Conservation (phyloP, 2,113 vertebrate species). For the Amphilophus citrinellus region DNA sequence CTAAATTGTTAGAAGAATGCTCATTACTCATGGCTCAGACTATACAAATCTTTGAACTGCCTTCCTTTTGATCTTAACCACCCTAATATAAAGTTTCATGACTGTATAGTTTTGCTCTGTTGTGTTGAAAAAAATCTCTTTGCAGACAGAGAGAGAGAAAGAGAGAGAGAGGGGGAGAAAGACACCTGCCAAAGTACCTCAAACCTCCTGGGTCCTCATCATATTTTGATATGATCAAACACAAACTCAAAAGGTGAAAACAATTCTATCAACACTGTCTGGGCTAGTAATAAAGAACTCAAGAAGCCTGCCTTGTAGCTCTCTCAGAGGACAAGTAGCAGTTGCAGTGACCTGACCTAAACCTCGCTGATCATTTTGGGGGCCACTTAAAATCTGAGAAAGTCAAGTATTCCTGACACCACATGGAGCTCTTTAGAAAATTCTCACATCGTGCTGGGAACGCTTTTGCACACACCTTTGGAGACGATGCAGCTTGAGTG, state of each 20-base stretch:
- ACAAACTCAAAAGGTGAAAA: background rate
- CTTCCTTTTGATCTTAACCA: background rate
- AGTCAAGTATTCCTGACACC: background rate
- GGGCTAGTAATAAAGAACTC: background rate
- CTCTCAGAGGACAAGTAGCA: conserved; percentile 1
- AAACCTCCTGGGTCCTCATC: background rate
- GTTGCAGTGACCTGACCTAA: background rate
- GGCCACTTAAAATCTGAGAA: background rate
- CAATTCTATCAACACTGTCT: background rate
- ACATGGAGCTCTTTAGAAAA: background rate
- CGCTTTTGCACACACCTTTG: background rate
- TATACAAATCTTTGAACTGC: background rate
- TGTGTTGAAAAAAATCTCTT: background rate
- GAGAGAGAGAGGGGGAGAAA: background rate
- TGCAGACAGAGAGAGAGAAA: background rate
- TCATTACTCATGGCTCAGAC: background rate
- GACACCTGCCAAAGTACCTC: background rate
- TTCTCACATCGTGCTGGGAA: background rate
- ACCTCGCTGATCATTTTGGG: background rate
- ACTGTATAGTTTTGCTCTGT: background rate
- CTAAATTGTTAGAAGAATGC: background rate
- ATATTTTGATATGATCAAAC: background rate
- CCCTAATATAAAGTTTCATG: background rate
- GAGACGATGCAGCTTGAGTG: background rate
- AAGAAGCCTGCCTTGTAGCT: background rate